Conservation (phyloP, 2,888 invertebrate genomes). For the Standfussiana lucernea region DNA sequence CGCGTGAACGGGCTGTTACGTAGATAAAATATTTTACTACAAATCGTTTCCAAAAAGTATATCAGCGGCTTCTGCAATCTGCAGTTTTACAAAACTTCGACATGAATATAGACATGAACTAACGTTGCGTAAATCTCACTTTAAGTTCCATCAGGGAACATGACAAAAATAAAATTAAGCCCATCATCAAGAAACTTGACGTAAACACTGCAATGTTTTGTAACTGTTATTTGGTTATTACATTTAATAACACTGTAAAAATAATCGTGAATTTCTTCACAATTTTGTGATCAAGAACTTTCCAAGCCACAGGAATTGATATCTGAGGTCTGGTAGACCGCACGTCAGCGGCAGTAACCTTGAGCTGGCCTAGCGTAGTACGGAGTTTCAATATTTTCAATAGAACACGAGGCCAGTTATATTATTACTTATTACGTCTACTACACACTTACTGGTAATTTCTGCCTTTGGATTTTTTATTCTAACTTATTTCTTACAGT, state of each 20-base stretch:
- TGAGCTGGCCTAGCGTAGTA: not conserved
- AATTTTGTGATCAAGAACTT: conserved; percentile 10
- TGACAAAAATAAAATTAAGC: conserved; percentile 45
- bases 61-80: not conserved
- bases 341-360: not conserved
- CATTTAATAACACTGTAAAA: conserved; percentile 13
- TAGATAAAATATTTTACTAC: too few relatives aligned
- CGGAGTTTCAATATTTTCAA: not conserved
- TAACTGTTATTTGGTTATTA: not conserved
- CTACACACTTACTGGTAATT: too few relatives aligned
- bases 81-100: conserved; percentile 11
- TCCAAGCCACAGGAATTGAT: not conserved
- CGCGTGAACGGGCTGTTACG: too few relatives aligned
- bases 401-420: not conserved
- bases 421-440: too few relatives aligned
- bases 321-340: not conserved
- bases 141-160: conserved; percentile 44
- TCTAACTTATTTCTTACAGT: not conserved
- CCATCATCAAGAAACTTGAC: conserved; percentile 39
- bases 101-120: conserved; percentile 26
- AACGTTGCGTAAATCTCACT: conserved; percentile 24
- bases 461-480: not conserved
- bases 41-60: not conserved
- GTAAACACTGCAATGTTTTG: conserved; percentile 31
- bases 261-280: conserved; percentile 12